Evolutionary conservation across 2,888 invertebrate genomes (phyloP), one percentile per base, ranked within the genome.

Genomic region (Leptinotarsa haldemani): DNA sequence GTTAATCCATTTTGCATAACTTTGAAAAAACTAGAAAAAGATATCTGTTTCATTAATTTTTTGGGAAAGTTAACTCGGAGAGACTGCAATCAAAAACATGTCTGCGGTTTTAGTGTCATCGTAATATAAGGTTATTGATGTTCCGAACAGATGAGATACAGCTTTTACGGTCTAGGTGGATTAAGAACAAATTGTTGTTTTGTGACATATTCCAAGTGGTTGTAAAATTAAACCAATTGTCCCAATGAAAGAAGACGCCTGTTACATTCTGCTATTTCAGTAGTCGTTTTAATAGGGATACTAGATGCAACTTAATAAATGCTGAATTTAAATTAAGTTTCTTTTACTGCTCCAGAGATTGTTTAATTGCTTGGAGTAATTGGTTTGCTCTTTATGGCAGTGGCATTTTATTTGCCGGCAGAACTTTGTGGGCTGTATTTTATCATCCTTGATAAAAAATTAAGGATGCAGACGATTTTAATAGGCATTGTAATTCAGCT

Each of bases 201-300:
- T 84, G 84, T 82, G 83, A 84, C 83, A 84, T 84, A 84, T 83
- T 83, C 83, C 79, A 80, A 83, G 82, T 80, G 84, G 83, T 82
- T 84, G 84, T 85, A 84, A 84, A 85, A 85, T 85, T 83, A 84
- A 85, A 81, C 85, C 84, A 85, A 85, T 84, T 84, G 80, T 75
- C 72, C 79, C 77, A 83, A 82, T 85, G 84, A 85, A 84, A 85
- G 83, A 84, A 85, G 82, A 82, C 81, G 79, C 79, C 82, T 79
- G 80, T 79, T 80, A 79, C 79, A 79, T 77, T 78, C 80, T 77
- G 78, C 78, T 76, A 67, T n/a, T 48, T 40, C 53, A 40, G 53
- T 67, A 30, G 52, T 67, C 53, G 25, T 67, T 67, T 67, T 53
- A 67, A 18, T 74, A 68, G 53, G 67, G 61, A 67, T 67, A 50